Base-by-base conservation (phyloP, 2,888 invertebrate species). In the Torymus aiolomorphi region DNA sequence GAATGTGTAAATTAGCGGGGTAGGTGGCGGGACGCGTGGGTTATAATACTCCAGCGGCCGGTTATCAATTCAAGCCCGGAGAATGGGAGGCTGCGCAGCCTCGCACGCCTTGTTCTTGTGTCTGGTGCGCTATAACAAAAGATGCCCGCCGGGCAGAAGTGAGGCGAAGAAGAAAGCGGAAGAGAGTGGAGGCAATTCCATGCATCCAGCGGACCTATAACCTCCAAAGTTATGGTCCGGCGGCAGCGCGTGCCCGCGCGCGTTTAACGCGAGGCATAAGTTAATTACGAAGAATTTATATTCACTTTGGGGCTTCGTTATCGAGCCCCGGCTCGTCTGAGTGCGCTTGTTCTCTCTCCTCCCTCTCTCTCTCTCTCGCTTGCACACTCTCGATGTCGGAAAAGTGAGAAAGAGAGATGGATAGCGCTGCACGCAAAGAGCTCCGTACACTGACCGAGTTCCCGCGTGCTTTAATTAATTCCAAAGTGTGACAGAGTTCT, bases 251-350 rank as follows among this genome's bases (percentile, higher is more conserved):
- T n/a, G n/a, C n/a, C 20, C 11, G n/a, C 57, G 56, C 42, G 16
- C 59, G 66, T 65, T 67, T 80, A 84, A 84, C 80, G 80, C 77
- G 79, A 73, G 78, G 82, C 82, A 85, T 84, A 85, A 85, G 83
- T 85, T 84, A 82, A 85, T 85, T 84, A 83, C 80, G 56, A 61
- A 69, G 79, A 82, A 85, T 84, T 85, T 83, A 85, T 84, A 83
- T 82, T 83, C 84, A 82, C 79, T 83, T 81, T 80, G 76, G 80
- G 76, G 80, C 74, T 82, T 82, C 78, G 81, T 82, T 81, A 81
- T 82, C 75, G 78, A 66, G 56, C 54, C 51, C 16, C 31, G 54
- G 42, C 18, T 31, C 61, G 12, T 16, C 31, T 54, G 20, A 2
- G 20, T 20, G 24, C 56, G 18, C 12, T 42, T 42, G 42, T 42